Evolutionary conservation across 2,888 invertebrate species (phyloP).

Genomic region (Agrochola lota): DNA sequence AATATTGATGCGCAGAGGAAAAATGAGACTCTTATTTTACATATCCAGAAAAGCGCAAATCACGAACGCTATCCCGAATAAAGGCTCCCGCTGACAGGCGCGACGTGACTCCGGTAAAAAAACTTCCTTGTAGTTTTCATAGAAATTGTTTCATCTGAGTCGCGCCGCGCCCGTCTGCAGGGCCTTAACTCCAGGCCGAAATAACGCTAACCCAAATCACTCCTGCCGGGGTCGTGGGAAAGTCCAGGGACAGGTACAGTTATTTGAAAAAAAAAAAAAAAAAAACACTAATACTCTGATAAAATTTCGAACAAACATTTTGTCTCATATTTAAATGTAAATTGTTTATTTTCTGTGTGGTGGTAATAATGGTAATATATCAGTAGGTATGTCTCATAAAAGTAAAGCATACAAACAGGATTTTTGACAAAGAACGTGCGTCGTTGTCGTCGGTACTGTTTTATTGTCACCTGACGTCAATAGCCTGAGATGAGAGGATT

Average conservation of each 20-base stretch:
- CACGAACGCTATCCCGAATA: background rate
- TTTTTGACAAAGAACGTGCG: conserved; percentile 7
- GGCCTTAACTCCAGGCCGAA: background rate
- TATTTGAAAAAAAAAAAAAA: too few species aligned
- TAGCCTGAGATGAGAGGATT: background rate
- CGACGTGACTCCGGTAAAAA: too few species aligned
- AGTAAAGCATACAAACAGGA: background rate
- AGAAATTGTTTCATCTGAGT: too few species aligned
- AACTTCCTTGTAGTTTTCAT: too few species aligned
- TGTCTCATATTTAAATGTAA: background rate
- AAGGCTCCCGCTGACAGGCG: too few species aligned
- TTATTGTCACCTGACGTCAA: conserved; percentile 14
- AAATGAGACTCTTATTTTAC: background rate
- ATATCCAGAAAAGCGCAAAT: background rate
- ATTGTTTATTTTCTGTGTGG: too few species aligned
- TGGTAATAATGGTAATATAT: too few species aligned
- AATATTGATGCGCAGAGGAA: background rate
- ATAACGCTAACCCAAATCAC: background rate
- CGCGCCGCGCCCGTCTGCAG: too few species aligned
- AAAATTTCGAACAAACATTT: background rate
- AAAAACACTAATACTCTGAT: background rate
- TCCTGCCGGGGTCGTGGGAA: too few species aligned
- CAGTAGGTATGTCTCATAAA: too few species aligned
- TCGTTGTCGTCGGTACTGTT: background rate
- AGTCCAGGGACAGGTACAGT: too few species aligned